phyloP scores from a whole-genome alignment of 2,888 invertebrate genomes.

The Argyra leucocephala region DNA sequence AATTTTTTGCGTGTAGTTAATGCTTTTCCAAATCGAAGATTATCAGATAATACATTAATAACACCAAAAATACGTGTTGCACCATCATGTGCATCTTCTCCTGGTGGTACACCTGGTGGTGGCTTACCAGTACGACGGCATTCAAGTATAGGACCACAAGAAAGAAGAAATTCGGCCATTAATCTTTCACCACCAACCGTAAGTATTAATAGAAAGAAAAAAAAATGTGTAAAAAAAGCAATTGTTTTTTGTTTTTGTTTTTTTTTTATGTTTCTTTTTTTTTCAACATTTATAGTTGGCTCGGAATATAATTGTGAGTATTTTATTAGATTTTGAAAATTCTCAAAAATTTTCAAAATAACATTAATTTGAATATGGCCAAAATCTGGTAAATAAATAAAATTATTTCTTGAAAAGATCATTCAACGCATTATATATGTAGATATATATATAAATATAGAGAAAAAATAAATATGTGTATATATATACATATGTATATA shows the following conservation, averaged over 20 bases:
- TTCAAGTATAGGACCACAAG: conserved; percentile 85
- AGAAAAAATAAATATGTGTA: no score
- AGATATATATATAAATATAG: no score
- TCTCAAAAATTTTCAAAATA: no score
- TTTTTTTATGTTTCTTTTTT: conserved; percentile 12
- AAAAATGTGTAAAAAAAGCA: conserved; percentile 11
- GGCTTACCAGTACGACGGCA: conserved; percentile 79
- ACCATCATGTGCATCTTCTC: conserved; percentile 75
- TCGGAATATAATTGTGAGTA: background rate
- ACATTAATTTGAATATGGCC: no score
- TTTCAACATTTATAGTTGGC: conserved; percentile 4
- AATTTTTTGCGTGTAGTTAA: conserved; percentile 77
- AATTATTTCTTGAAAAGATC: no score
- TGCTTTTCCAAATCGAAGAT: conserved; percentile 74
- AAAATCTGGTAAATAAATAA: no score
- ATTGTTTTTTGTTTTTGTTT: conserved; percentile 15
- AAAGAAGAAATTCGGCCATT: conserved; percentile 71
- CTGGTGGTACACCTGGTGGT: conserved; percentile 59
- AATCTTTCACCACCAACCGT: conserved; percentile 85
- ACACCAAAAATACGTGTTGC: conserved; percentile 74
- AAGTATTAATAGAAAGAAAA: conserved; percentile 43
- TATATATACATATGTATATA: no score
- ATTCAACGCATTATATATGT: no score
- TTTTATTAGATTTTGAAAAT: no score
- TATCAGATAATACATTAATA: conserved; percentile 87